Evolutionary conservation across 2,888 invertebrate species (phyloP).

Genomic region (Lydus trimaculatus): DNA sequence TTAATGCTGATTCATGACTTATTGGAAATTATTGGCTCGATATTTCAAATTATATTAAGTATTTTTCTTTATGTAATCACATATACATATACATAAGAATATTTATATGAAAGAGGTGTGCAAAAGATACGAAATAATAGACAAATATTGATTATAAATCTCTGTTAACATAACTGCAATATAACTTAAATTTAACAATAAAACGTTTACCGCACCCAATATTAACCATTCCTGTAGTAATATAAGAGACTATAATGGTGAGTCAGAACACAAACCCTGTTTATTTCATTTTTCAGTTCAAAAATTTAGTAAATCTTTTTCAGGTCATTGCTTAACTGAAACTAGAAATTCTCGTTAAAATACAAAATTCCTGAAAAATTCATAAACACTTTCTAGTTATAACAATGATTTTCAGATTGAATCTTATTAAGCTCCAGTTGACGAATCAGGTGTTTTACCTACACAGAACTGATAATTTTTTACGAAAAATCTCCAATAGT

Average conservation of each 20-base stretch:
- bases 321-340: no score
- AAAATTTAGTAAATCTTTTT: no score
- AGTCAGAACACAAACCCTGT: background rate
- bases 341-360: no score
- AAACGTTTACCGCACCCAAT: constrained; percentile 5
- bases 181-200: background rate
- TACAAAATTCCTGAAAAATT: no score
- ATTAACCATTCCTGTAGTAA: background rate
- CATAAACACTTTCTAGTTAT: no score
- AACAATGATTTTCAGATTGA: no score
- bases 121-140: background rate
- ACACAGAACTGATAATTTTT: no score
- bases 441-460: no score
- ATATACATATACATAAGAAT: background rate
- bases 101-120: background rate
- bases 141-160: constrained; percentile 5
- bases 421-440: no score
- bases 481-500: no score
- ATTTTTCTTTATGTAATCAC: background rate
- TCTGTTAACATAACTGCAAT: background rate
- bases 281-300: background rate
- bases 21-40: constrained; percentile 6
- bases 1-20: constrained; percentile 7
- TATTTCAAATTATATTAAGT: constrained; percentile 4
- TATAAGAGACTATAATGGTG: background rate